Percentiles rank a stretch among this genome's conserved stretches.
phyloP scores from a whole-genome alignment of 2,888 invertebrate genomes.

The Caradrina clavipalpis region DNA sequence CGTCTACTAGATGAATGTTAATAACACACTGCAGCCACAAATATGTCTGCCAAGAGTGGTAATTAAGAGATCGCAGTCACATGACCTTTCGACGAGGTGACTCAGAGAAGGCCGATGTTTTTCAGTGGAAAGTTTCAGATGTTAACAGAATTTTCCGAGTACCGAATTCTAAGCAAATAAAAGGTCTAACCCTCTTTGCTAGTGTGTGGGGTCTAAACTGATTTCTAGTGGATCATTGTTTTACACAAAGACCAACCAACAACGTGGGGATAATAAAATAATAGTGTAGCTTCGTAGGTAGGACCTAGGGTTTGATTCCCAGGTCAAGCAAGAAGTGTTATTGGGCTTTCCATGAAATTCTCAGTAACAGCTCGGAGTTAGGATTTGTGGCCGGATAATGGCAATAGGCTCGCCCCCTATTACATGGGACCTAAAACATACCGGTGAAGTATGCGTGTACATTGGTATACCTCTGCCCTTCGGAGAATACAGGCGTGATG shows the following conservation, averaged over 20 bases:
- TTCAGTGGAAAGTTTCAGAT: slow-evolving; percentile 31
- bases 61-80: slow-evolving; percentile 45
- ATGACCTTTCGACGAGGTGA: slow-evolving; percentile 27
- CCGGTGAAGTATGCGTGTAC: too few species aligned
- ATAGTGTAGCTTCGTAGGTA: too few species aligned
- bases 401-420: too few species aligned
- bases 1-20: background rate
- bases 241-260: background rate
- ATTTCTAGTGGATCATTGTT: background rate
- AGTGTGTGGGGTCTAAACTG: background rate
- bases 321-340: too few species aligned
- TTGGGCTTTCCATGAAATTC: too few species aligned
- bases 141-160: slow-evolving; percentile 20
- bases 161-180: background rate
- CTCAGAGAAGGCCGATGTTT: slow-evolving; percentile 27
- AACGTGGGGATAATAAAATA: background rate
- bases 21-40: slow-evolving; percentile 29
- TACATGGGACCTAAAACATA: too few species aligned
- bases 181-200: slow-evolving; percentile 20
- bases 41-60: slow-evolving; percentile 42
- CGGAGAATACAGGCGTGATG: too few species aligned
- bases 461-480: too few species aligned
- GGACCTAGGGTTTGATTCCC: too few species aligned
- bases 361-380: too few species aligned
- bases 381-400: too few species aligned